Base-by-base conservation (phyloP, 2,797 vertebrate genomes). In the Cirrhinus mrigala region DNA sequence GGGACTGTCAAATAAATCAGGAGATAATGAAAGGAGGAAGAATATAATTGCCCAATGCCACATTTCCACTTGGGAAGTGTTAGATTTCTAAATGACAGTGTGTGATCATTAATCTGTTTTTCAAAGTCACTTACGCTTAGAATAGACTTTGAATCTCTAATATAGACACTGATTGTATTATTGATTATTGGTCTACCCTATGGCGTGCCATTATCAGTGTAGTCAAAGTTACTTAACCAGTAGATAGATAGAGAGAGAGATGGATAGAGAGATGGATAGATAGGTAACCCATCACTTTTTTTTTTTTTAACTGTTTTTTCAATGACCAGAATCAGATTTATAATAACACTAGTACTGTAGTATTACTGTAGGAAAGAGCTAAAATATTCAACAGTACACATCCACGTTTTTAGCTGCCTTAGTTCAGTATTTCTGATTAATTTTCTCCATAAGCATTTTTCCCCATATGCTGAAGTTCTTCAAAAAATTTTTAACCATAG, bases 1-100 rank as follows among this genome's bases (percentile, higher is more conserved):
- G 29, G 71, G 46, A 66, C 58, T 54, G 81, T 83, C 81, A 83
- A 83, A 83, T 66, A 40, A 83, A 66, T 83, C 29, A 76, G 71
- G 3, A 66, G 27, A 76, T 76, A 76, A 83, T 40, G 22, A 83
- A 76, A 76, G 46, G 8, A n/a, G 29, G 60, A 75, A 83, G 22
- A 83, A 83, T 75, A 66, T 76, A 76, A 76, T 83, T 66, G 46
- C 29, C 18, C 29, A 66, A 14, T 66, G 29, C 46, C 60, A 14
- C 46, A 0, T 83, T 76, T 76, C 27, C 27, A 40, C 71, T 75
- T 50, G 27, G 24, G 1, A 37, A 52, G 58, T 20, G 58, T 66
- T 64, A 27, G 8, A 52, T 48, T 71, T 22, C n/a, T 24, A 20
- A 76, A 76, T 76, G 71, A 83, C 46, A 76, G 22, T 37, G 20